Conservation (phyloP, 2,113 vertebrate genomes). For the Petrocephalus microphthalmus region DNA sequence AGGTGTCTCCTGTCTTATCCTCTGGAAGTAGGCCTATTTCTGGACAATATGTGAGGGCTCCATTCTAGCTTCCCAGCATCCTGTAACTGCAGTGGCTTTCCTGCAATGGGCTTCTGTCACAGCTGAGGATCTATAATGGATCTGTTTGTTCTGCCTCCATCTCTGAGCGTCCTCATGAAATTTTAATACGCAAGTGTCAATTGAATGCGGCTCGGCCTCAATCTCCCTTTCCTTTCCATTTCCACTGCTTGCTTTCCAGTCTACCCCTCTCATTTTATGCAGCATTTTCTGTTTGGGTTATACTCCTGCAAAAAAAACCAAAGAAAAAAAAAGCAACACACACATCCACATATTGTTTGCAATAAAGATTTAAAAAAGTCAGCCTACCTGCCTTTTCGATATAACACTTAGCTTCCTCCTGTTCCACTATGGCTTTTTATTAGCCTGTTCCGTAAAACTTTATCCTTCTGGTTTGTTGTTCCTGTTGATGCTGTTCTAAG, state of each 20-base stretch:
- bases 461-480: background rate
- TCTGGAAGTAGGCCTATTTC: background rate
- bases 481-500: background rate
- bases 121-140: constrained; percentile 18
- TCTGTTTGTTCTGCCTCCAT: constrained; percentile 6
- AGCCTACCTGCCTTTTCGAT: background rate
- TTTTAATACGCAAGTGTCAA: constrained; percentile 33
- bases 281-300: background rate
- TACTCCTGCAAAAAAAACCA: no score
- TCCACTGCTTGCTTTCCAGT: background rate
- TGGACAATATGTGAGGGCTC: background rate
- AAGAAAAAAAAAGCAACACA: background rate
- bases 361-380: background rate
- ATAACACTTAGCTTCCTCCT: background rate
- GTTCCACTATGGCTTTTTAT: background rate
- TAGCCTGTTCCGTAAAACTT: background rate
- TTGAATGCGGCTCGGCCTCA: constrained; percentile 28
- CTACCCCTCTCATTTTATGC: background rate
- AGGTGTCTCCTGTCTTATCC: background rate
- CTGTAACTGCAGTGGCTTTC: background rate
- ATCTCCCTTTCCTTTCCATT: constrained; percentile 8
- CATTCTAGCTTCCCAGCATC: background rate
- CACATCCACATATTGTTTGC: background rate
- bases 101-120: background rate
- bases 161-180: constrained; percentile 41